phyloP scores from a whole-genome alignment of 2,888 invertebrate genomes.

The Amblyjoppa fuscipennis region DNA sequence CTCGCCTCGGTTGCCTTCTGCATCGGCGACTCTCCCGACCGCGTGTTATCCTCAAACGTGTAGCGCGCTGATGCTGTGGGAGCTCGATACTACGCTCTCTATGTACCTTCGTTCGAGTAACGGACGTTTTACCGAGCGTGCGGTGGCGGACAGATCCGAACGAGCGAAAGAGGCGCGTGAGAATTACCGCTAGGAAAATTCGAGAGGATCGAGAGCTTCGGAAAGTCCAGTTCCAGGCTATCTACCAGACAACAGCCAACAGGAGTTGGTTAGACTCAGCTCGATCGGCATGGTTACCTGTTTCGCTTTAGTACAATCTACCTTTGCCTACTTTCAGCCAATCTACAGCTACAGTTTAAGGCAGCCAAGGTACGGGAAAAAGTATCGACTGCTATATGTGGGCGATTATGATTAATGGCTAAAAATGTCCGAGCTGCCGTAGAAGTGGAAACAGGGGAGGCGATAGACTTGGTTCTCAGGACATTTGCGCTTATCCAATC shows the following conservation, averaged over 20 bases:
- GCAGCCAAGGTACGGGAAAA: not conserved
- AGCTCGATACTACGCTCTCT: conserved; percentile 40
- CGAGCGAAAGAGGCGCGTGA: conserved; percentile 62
- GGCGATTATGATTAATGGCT: not conserved
- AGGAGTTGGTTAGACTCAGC: conserved; percentile 14
- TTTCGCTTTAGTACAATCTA: conserved; percentile 22
- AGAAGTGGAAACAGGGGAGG: too few relatives aligned
- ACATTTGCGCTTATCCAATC: too few relatives aligned
- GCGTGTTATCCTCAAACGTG: conserved; percentile 32
- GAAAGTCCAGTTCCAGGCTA: conserved; percentile 38
- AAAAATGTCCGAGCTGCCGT: too few relatives aligned
- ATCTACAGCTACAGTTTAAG: not conserved
- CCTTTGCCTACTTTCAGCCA: conserved; percentile 21
- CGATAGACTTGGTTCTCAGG: too few relatives aligned
- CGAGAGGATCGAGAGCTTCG: conserved; percentile 43
- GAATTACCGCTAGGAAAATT: conserved; percentile 70
- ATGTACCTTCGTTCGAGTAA: conserved; percentile 64
- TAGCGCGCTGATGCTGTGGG: conserved; percentile 53
- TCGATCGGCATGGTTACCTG: conserved; percentile 44
- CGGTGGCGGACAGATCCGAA: conserved; percentile 52
- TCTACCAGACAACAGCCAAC: conserved; percentile 22
- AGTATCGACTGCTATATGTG: not conserved
- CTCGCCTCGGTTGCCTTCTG: conserved; percentile 56
- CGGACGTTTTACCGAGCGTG: conserved; percentile 65
- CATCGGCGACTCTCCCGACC: conserved; percentile 52